Percentiles rank a stretch among this genome's conserved stretches.
Conservation (phyloP, 2,888 invertebrate species). For the Chromoteleia sp. region DNA sequence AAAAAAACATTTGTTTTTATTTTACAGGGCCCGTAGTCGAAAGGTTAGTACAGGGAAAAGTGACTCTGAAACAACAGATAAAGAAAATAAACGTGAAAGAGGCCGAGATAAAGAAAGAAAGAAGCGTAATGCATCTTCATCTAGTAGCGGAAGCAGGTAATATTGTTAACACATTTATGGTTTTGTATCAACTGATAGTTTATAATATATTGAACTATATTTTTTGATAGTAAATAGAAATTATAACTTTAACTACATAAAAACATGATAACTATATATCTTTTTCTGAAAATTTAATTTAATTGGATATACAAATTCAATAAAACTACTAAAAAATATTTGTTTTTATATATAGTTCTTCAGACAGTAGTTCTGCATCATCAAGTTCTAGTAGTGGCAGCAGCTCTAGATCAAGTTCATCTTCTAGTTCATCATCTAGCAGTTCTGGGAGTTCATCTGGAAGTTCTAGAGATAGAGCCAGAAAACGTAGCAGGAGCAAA, state of each 20-base stretch:
- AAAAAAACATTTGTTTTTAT: background rate
- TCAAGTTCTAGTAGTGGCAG: constrained; percentile 85
- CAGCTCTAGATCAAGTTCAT: constrained; percentile 88
- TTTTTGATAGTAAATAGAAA: too few relatives aligned
- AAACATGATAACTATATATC: too few relatives aligned
- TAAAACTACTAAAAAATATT: too few relatives aligned
- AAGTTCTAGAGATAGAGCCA: constrained; percentile 88
- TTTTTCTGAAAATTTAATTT: too few relatives aligned
- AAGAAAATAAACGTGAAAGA: constrained; percentile 90
- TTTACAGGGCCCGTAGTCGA: constrained; percentile 90
- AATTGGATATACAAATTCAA: too few relatives aligned
- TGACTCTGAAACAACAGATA: constrained; percentile 89
- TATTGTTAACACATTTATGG: constrained; percentile 73
- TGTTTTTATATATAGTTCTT: too few relatives aligned
- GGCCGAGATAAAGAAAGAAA: constrained; percentile 87
- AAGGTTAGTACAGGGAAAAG: constrained; percentile 86
- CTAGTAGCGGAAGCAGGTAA: constrained; percentile 92
- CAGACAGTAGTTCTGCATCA: constrained; percentile 90
- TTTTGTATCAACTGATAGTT: too few relatives aligned
- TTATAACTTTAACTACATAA: too few relatives aligned
- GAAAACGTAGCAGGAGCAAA: constrained; percentile 85
- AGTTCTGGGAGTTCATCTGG: constrained; percentile 88
- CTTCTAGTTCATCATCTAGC: constrained; percentile 92
- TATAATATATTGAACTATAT: too few relatives aligned
- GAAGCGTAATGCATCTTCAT: constrained; percentile 90